A percentile compares a stretch with the other conserved stretches of the same genome.
These are phyloP conservation scores for Mergus octosetaceus DNA, from an alignment of 2,797 vertebrate genomes.

Conservation along the genomic window DNA sequence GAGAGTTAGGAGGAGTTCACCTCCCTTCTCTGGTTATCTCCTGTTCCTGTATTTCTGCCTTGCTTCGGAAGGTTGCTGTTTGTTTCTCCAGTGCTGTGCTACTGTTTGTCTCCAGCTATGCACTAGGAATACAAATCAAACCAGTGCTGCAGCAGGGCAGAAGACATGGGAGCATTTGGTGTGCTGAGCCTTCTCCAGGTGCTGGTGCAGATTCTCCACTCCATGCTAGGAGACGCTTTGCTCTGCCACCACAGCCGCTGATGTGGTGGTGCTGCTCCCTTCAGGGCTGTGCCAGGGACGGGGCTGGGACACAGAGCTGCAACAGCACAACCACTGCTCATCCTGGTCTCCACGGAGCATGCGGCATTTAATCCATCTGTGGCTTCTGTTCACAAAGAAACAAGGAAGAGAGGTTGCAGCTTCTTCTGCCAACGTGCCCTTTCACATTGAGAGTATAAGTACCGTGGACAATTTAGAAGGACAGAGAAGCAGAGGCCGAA, in stretches of 20 bases:
- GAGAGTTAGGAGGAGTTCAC: neutral
- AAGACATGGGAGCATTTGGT: neutral
- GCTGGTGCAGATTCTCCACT: neutral
- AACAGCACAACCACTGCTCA: neutral
- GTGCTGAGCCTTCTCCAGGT: neutral
- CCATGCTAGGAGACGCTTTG: neutral
- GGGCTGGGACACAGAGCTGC: neutral
- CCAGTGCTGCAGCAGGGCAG: neutral
- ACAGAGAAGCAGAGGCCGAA: neutral
- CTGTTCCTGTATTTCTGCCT: neutral
- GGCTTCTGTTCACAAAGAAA: neutral
- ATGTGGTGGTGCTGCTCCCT: neutral
- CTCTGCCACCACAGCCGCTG: neutral
- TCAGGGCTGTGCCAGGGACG: neutral
- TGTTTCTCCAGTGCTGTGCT: neutral
- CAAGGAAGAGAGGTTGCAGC: neutral
- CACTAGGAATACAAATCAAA: constrained; percentile 38
- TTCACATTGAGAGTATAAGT: neutral
- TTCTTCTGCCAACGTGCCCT: neutral
- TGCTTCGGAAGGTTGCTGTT: constrained; percentile 6
- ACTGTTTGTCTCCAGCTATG: constrained; percentile 30
- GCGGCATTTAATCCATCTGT: neutral
- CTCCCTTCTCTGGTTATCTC: neutral
- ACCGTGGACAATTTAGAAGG: neutral
- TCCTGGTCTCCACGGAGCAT: neutral